phyloP scores from a whole-genome alignment of 1,140 invertebrate genomes.

The Brachionus rotundiformis region DNA sequence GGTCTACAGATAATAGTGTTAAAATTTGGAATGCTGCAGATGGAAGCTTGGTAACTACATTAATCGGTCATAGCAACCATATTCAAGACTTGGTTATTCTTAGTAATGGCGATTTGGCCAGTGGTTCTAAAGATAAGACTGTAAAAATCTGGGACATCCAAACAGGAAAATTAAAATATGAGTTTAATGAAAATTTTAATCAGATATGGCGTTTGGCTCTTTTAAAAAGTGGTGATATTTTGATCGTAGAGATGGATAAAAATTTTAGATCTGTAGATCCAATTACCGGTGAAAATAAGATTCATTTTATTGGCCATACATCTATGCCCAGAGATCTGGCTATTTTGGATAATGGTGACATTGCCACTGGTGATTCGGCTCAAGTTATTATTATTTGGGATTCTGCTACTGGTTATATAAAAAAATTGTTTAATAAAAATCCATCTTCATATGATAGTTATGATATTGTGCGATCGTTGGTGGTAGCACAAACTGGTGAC shows the following conservation, averaged over 20 bases:
- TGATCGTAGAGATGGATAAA: not conserved
- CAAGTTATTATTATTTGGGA: constrained; percentile 10
- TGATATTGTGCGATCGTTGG: not conserved
- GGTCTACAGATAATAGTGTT: not conserved
- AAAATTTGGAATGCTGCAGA: constrained; percentile 28
- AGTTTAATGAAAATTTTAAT: not conserved
- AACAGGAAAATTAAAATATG: not conserved
- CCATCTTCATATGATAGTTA: not conserved
- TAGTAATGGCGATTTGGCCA: constrained; percentile 26
- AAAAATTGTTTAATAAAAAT: constrained; percentile 30
- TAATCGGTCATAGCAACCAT: constrained; percentile 26
- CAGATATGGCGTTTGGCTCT: not conserved
- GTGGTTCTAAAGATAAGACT: constrained; percentile 25
- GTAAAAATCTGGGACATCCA: constrained; percentile 68
- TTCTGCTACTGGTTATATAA: not conserved
- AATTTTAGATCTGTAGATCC: not conserved
- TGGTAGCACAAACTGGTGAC: not conserved
- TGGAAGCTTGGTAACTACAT: not conserved
- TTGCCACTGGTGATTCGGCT: not conserved
- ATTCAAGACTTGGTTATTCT: constrained; percentile 8
- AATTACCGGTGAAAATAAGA: constrained; percentile 2
- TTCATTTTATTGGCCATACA: not conserved
- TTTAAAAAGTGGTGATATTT: not conserved
- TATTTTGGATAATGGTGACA: not conserved
- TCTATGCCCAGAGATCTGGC: not conserved